Percentiles rank a stretch among this genome's conserved stretches.
Evolutionary conservation across 1,140 invertebrate genomes (phyloP).

Genomic region (Mizuhopecten yessoensis): DNA sequence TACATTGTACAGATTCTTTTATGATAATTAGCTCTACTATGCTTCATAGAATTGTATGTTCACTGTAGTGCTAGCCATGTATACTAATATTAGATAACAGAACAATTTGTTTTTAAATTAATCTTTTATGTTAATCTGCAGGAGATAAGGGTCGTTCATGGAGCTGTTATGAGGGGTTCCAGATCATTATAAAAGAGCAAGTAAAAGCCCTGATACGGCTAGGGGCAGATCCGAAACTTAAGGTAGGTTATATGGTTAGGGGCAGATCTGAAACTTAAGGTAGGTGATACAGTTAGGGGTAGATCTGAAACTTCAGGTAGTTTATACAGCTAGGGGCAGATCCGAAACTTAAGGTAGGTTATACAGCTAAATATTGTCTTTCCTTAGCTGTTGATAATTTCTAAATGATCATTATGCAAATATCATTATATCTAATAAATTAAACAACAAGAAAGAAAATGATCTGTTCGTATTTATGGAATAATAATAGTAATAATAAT

Average conservation of each 20-base stretch:
- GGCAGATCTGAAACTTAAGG: conserved; percentile 57
- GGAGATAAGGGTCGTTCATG: conserved; percentile 66
- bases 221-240: conserved; percentile 58
- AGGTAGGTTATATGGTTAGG: conserved; percentile 61
- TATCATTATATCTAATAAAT: too few species aligned
- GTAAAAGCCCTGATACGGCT: conserved; percentile 68
- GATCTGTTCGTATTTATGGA: too few species aligned
- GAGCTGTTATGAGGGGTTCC: conserved; percentile 70
- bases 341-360: conserved; percentile 53
- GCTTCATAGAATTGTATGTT: too few species aligned
- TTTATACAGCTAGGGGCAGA: conserved; percentile 61
- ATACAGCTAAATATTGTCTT: neutral
- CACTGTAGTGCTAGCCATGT: too few species aligned
- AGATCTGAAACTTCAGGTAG: conserved; percentile 53
- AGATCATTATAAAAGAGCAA: conserved; percentile 70
- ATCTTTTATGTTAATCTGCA: neutral
- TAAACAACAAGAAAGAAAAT: too few species aligned
- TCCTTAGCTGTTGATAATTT: neutral
- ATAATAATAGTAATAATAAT: neutral
- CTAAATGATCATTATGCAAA: too few species aligned
- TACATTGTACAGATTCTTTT: too few species aligned
- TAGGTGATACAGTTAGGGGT: conserved; percentile 62
- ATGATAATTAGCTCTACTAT: too few species aligned
- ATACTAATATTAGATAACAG: too few species aligned
- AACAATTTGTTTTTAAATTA: too few species aligned